Percentiles rank a stretch among this genome's conserved stretches.
phyloP scores from a whole-genome alignment of 2,113 vertebrate species.

The Seriola quinqueradiata region DNA sequence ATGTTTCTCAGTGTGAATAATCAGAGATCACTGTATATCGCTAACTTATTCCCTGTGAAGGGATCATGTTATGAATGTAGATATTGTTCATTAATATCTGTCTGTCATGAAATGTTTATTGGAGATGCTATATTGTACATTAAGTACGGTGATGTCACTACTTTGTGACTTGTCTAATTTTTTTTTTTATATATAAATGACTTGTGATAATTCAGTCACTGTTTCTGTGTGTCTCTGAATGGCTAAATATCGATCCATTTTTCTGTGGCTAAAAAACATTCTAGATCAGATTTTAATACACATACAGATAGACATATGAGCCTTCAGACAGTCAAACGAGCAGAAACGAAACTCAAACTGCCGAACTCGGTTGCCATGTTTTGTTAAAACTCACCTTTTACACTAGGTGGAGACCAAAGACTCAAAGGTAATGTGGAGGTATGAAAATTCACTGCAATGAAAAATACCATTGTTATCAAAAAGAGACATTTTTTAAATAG shows the following conservation, averaged over 20 bases:
- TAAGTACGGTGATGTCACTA: slow-evolving; percentile 75
- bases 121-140: slow-evolving; percentile 82
- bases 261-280: background rate
- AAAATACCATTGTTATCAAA: too few species aligned
- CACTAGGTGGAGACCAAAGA: too few species aligned
- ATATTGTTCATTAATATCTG: slow-evolving; percentile 76
- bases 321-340: background rate
- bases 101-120: slow-evolving; percentile 73
- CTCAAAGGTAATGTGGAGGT: too few species aligned
- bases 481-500: too few species aligned
- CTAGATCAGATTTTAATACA: background rate
- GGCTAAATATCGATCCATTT: background rate
- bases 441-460: too few species aligned
- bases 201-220: slow-evolving; percentile 51
- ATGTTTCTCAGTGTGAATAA: slow-evolving; percentile 56
- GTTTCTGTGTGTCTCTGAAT: background rate
- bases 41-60: slow-evolving; percentile 74
- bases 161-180: slow-evolving; percentile 70
- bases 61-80: slow-evolving; percentile 76
- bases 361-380: slow-evolving; percentile 48
- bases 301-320: background rate
- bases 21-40: slow-evolving; percentile 69
- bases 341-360: slow-evolving; percentile 60
- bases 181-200: slow-evolving; percentile 75
- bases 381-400: background rate